These are phyloP conservation scores for Orthochromis malagaraziensis DNA, from an alignment of 2,113 vertebrate genomes.

Conservation along the genomic window DNA sequence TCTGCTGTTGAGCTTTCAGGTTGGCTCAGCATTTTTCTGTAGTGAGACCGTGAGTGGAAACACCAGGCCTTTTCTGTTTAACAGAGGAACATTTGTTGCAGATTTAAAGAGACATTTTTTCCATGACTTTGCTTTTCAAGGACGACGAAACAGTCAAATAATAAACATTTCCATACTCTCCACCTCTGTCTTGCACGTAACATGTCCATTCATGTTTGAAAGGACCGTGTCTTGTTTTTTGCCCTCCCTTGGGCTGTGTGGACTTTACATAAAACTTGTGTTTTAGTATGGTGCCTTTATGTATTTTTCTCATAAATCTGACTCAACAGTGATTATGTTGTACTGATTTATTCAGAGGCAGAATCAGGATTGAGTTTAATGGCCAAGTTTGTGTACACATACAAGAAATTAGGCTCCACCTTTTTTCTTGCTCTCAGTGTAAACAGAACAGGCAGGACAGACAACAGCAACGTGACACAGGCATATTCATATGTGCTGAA, in stretches of 20 bases:
- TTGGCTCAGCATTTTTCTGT: constrained; percentile 5
- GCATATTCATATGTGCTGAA: neutral
- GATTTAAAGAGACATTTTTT: neutral
- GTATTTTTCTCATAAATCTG: neutral
- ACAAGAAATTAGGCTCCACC: neutral
- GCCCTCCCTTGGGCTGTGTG: neutral
- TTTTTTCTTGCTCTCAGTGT: neutral
- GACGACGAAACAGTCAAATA: neutral
- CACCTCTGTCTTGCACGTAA: neutral
- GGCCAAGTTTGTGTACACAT: neutral
- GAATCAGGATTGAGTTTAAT: fast-evolving
- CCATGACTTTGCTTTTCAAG: neutral
- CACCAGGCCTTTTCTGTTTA: neutral
- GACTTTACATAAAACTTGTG: neutral
- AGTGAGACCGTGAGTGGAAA: neutral
- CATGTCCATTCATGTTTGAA: neutral
- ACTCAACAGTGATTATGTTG: neutral
- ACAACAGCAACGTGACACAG: neutral
- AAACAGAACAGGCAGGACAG: neutral
- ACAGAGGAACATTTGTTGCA: constrained; percentile 16
- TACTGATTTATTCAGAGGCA: neutral
- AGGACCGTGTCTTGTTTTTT: neutral
- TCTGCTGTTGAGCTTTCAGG: neutral
- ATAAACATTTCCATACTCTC: neutral
- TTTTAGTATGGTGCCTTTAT: neutral